phyloP scores from a whole-genome alignment of 2,888 invertebrate species.

The Iselma pallidipennis region DNA sequence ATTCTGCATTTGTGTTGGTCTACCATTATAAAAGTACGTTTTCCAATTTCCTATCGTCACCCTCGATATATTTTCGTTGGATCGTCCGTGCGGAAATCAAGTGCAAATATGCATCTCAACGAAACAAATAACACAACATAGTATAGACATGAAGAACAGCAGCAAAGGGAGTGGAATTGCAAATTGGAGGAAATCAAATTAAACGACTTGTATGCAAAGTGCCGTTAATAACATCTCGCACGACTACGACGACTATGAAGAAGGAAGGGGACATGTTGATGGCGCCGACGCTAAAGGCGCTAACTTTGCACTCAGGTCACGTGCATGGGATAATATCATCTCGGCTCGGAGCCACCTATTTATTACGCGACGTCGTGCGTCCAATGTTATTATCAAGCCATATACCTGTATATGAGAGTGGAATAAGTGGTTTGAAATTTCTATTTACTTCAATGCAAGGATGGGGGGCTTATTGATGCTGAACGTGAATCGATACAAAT shows the following conservation, averaged over 20 bases:
- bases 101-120: background rate
- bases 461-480: background rate
- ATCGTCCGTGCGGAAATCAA: background rate
- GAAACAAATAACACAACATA: background rate
- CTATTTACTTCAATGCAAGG: conserved; percentile 29
- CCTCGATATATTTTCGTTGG: background rate
- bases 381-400: conserved; percentile 45
- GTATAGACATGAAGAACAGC: background rate
- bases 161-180: conserved; percentile 17
- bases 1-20: background rate
- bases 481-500: background rate
- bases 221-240: conserved; percentile 35
- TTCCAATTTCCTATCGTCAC: background rate
- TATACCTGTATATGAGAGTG: conserved; percentile 34
- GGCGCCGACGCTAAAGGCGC: conserved; percentile 26
- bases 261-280: conserved; percentile 16
- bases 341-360: conserved; percentile 41
- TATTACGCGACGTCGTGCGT: conserved; percentile 45
- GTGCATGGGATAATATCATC: conserved; percentile 43
- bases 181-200: conserved; percentile 39
- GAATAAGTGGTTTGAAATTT: conserved; percentile 42
- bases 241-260: conserved; percentile 21
- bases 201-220: conserved; percentile 41
- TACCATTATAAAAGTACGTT: background rate
- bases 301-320: conserved; percentile 39